phyloP scores from a whole-genome alignment of 2,797 vertebrate species.

The Ciconia nigra region DNA sequence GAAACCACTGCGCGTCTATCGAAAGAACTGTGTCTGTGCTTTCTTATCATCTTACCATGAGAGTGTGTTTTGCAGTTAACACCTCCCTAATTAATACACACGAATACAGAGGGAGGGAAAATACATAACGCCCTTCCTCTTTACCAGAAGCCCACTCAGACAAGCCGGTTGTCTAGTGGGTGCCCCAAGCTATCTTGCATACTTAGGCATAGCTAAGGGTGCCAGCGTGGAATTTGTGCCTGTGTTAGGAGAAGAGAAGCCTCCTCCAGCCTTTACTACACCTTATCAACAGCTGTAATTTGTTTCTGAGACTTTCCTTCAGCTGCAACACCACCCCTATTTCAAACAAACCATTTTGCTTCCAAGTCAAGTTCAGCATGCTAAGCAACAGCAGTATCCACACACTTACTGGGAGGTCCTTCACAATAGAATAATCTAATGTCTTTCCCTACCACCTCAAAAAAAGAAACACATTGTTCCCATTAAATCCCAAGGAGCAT shows the following conservation, averaged over 20 bases:
- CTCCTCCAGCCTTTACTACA: neutral
- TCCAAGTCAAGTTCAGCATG: neutral
- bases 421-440: neutral
- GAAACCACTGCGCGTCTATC: neutral
- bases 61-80: neutral
- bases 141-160: neutral
- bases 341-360: neutral
- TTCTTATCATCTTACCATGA: neutral
- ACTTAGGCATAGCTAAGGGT: neutral
- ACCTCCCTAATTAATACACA: neutral
- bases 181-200: neutral
- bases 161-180: neutral
- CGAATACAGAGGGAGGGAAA: neutral
- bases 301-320: neutral
- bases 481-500: neutral
- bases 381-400: neutral
- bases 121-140: neutral
- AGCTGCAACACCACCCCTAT: neutral
- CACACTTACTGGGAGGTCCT: neutral
- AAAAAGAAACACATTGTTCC: conserved; percentile 1
- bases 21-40: accelerated
- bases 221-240: neutral
- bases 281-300: neutral
- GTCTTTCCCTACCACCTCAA: neutral
- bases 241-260: neutral